phyloP scores from a whole-genome alignment of 2,797 vertebrate species.

The Argyrosomus regius region DNA sequence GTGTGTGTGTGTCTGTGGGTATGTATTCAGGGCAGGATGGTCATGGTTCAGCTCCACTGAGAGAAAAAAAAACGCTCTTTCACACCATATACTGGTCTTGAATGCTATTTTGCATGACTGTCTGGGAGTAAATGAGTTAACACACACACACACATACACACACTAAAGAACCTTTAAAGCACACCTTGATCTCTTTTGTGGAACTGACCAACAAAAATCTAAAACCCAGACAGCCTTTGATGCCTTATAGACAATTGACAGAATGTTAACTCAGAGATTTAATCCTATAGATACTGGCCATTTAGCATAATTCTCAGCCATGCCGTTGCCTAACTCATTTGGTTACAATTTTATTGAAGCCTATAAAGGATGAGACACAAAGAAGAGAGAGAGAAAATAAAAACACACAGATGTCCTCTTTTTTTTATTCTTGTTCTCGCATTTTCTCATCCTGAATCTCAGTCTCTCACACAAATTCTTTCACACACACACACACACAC shows the following conservation, averaged over 20 bases:
- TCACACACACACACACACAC: constrained; percentile 1
- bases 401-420: background rate
- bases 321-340: constrained; percentile 2
- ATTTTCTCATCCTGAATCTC: constrained; percentile 17
- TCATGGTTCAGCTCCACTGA: constrained; percentile 63
- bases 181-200: constrained; percentile 48
- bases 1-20: constrained; percentile 23
- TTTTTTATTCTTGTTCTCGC: constrained; percentile 9
- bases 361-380: constrained; percentile 30
- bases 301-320: constrained; percentile 59
- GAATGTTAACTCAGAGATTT: constrained; percentile 43
- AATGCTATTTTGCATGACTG: constrained; percentile 54
- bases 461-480: background rate
- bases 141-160: constrained; percentile 13
- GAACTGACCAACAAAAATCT: constrained; percentile 27
- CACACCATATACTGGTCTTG: constrained; percentile 57
- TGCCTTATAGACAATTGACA: constrained; percentile 41
- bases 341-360: constrained; percentile 28
- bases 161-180: constrained; percentile 17
- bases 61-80: constrained; percentile 50
- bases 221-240: constrained; percentile 52
- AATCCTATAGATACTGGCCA: constrained; percentile 24
- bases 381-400: constrained; percentile 25
- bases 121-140: constrained; percentile 50
- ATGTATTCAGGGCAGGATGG: constrained; percentile 51